Conservation (phyloP, 1,140 invertebrate genomes). For the Lamellibrachia luymesi region DNA sequence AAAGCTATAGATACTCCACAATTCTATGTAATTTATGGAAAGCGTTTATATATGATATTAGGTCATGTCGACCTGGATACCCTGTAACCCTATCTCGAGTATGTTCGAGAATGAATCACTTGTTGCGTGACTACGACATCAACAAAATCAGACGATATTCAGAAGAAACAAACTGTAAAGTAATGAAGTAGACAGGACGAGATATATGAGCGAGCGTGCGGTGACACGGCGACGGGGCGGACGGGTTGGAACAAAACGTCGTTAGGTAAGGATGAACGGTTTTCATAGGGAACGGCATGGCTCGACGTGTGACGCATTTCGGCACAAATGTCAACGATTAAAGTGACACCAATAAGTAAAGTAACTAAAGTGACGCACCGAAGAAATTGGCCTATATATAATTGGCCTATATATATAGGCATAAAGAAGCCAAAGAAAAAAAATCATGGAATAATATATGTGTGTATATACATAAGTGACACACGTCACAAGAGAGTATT, state of each 20-base stretch:
- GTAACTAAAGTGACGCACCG: background rate
- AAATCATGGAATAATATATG: background rate
- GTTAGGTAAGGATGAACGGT: background rate
- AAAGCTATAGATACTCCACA: too few species aligned
- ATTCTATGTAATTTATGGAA: background rate
- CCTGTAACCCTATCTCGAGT: background rate
- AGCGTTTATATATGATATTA: background rate
- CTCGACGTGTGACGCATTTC: background rate
- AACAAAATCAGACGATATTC: background rate
- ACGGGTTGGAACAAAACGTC: background rate
- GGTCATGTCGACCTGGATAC: background rate
- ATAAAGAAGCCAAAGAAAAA: background rate
- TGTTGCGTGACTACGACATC: background rate
- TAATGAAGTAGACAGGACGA: background rate
- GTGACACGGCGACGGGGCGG: background rate
- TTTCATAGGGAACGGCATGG: background rate
- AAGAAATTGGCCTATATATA: background rate
- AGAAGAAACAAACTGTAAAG: background rate
- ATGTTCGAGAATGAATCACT: background rate
- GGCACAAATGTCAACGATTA: background rate
- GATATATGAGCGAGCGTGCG: background rate
- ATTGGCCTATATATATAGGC: too few species aligned
- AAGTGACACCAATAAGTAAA: background rate
- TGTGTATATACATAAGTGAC: background rate
- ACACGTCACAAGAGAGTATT: background rate